Percentiles rank a stretch among this genome's conserved stretches.
Evolutionary conservation across 23 tunicate species (phyloP).

Genomic region (Trididemnum clinides): DNA sequence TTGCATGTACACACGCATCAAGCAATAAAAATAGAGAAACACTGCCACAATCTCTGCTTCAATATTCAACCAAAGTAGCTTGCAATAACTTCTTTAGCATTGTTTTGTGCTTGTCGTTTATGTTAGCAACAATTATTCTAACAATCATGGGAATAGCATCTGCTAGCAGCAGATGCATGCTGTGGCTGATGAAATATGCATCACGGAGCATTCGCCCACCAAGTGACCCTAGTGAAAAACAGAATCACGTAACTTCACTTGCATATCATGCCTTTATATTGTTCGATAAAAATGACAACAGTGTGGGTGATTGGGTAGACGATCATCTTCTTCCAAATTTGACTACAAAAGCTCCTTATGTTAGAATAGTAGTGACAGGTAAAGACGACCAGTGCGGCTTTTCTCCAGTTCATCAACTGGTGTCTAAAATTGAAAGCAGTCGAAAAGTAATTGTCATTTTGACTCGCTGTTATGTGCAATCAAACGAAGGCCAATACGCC

Average conservation of each 20-base stretch:
- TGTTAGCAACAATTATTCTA: neutral
- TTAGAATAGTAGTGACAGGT: neutral
- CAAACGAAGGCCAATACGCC: neutral
- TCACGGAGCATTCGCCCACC: neutral
- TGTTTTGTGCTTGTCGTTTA: neutral
- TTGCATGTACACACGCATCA: neutral
- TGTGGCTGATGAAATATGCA: neutral
- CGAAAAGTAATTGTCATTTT: constrained; percentile 18
- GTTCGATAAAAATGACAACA: neutral
- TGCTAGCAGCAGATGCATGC: neutral
- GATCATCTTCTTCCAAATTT: neutral
- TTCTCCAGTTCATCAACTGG: neutral
- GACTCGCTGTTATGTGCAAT: neutral
- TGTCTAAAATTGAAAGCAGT: constrained; percentile 5
- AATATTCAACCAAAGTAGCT: neutral
- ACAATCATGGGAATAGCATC: neutral
- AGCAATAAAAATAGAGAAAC: neutral
- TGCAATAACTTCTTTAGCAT: neutral
- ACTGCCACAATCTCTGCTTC: neutral
- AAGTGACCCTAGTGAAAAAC: neutral
- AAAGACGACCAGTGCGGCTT: constrained; percentile 36
- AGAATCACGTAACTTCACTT: neutral
- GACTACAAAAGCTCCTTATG: neutral
- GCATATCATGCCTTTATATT: neutral
- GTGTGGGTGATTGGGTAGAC: neutral